Conservation (phyloP, 2,113 vertebrate species). For the Fregata magnificens region DNA sequence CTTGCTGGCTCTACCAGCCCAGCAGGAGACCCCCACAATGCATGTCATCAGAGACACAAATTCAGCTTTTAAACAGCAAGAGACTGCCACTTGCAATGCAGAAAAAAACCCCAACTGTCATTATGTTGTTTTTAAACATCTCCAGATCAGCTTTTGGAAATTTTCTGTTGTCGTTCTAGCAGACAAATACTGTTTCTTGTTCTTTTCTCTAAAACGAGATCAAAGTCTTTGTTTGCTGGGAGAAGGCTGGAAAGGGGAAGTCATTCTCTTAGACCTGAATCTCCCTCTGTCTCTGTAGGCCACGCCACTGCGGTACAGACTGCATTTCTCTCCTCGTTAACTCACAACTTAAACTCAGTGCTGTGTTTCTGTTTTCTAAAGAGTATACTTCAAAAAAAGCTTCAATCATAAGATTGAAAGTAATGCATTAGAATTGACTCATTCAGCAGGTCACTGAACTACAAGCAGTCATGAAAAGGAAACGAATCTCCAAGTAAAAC, state of each 20-base stretch:
- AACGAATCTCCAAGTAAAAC: conserved; percentile 45
- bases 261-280: not conserved
- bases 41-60: not conserved
- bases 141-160: not conserved
- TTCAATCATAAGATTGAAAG: not conserved
- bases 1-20: not conserved
- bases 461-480: not conserved
- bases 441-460: not conserved
- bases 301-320: not conserved
- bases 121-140: not conserved
- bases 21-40: not conserved
- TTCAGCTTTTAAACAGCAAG: not conserved
- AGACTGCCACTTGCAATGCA: not conserved
- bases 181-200: not conserved
- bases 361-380: not conserved
- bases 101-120: not conserved
- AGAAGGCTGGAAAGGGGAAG: not conserved
- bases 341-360: not conserved
- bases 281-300: not conserved
- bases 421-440: not conserved
- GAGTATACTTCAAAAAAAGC: not conserved
- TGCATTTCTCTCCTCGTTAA: not conserved
- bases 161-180: not conserved
- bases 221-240: not conserved
- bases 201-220: not conserved